Evolutionary conservation across 1,140 invertebrate genomes (phyloP).

Genomic region (Musca vetustissima): DNA sequence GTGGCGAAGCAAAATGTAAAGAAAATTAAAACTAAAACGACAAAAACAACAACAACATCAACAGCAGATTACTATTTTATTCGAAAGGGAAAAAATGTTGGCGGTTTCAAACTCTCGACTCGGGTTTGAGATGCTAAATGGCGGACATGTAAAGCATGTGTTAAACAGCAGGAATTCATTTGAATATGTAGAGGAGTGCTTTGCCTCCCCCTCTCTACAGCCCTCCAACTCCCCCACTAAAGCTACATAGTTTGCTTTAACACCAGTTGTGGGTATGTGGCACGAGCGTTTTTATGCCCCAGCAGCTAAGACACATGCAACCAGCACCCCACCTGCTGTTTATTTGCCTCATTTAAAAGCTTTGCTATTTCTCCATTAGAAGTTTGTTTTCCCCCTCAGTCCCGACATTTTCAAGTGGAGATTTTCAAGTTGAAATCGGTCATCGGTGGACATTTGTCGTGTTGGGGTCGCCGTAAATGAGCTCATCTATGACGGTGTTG

Average conservation of each 20-base stretch:
- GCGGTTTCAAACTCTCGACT: too few relatives aligned
- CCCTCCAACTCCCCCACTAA: too few relatives aligned
- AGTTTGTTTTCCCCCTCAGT: background rate
- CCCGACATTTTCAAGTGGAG: too few relatives aligned
- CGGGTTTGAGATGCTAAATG: conserved; percentile 13
- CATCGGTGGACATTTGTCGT: background rate
- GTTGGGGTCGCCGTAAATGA: background rate
- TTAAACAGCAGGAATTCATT: conserved; percentile 19
- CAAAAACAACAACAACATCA: background rate
- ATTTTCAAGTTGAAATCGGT: too few relatives aligned
- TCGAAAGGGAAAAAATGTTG: too few relatives aligned
- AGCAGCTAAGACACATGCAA: background rate
- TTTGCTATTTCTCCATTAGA: background rate
- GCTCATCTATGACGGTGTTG: too few relatives aligned
- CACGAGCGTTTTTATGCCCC: background rate
- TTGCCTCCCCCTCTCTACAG: too few relatives aligned
- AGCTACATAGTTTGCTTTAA: too few relatives aligned
- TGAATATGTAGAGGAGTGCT: background rate
- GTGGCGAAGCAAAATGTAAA: background rate
- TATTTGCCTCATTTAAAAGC: background rate
- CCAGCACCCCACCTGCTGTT: background rate
- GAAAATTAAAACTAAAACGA: background rate
- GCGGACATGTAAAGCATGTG: conserved; percentile 12
- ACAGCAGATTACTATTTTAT: too few relatives aligned
- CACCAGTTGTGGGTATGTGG: too few relatives aligned